A percentile compares a stretch with the other conserved stretches of the same genome.
These are phyloP conservation scores for Micrasema minimum DNA, from an alignment of 1,140 invertebrate genomes.

Conservation along the genomic window DNA sequence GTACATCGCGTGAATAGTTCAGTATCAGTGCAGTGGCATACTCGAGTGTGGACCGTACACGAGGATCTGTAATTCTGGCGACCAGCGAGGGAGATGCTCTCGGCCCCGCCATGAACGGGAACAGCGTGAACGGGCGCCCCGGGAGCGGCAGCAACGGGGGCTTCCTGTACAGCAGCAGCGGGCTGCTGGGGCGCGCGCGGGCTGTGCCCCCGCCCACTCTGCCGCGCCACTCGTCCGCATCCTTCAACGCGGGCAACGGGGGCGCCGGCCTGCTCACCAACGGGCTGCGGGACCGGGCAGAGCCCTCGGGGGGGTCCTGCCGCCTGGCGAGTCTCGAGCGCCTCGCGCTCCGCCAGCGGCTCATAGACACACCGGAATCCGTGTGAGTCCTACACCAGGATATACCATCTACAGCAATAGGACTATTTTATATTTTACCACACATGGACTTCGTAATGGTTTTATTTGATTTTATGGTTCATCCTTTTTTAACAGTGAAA, in stretches of 20 bases:
- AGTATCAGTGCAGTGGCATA: background rate
- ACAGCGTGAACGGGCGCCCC: conserved; percentile 48
- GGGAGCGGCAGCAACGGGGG: conserved; percentile 58
- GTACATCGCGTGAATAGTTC: background rate
- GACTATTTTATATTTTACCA: too few species aligned
- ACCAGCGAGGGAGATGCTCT: conserved; percentile 2
- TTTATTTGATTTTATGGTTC: too few species aligned
- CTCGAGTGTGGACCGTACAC: background rate
- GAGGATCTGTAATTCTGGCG: background rate
- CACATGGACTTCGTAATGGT: too few species aligned
- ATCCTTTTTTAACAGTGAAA: too few species aligned
- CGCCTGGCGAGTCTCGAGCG: conserved; percentile 77
- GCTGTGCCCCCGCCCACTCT: conserved; percentile 74
- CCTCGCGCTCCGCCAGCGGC: conserved; percentile 75
- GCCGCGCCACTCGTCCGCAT: conserved; percentile 70
- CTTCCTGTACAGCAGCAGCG: conserved; percentile 64
- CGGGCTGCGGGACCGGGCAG: conserved; percentile 62
- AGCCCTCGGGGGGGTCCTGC: conserved; percentile 70
- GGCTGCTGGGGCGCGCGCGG: conserved; percentile 62
- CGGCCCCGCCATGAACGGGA: conserved; percentile 47
- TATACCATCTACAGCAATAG: too few species aligned
- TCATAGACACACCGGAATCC: conserved; percentile 69
- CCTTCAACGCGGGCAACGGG: conserved; percentile 59
- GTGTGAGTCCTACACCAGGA: conserved; percentile 23
- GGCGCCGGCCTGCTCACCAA: conserved; percentile 62